Conservation (phyloP, 2,113 vertebrate genomes). For the Crotalus viridis region DNA sequence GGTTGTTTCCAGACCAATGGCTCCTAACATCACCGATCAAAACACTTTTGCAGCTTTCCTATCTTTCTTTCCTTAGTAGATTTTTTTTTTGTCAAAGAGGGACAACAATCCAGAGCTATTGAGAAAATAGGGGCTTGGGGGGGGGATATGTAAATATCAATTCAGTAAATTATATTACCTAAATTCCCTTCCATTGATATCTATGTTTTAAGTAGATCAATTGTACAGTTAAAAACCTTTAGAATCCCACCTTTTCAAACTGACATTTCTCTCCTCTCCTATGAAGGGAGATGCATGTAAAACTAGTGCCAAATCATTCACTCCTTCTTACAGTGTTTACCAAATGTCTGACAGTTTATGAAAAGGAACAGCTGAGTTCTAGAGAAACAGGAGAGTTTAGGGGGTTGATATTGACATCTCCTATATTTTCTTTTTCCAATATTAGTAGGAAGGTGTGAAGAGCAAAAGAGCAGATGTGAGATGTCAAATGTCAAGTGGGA, state of each 20-base stretch:
- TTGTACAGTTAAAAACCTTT: not conserved
- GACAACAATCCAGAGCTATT: not conserved
- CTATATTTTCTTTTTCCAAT: slow-evolving; percentile 29
- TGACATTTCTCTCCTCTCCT: not conserved
- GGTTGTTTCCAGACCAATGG: not conserved
- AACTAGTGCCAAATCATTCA: not conserved
- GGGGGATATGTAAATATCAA: not conserved
- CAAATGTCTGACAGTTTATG: slow-evolving; percentile 47
- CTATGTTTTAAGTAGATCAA: not conserved
- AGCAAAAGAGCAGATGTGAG: slow-evolving; percentile 57
- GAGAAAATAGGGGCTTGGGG: not conserved
- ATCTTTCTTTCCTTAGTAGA: not conserved
- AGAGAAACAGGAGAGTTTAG: not conserved
- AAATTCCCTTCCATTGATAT: not conserved
- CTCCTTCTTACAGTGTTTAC: not conserved
- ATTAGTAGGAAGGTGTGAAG: slow-evolving; percentile 59
- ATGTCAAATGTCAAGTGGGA: slow-evolving; percentile 54
- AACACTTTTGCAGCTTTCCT: not conserved
- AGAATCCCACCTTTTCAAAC: not conserved
- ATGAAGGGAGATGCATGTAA: not conserved
- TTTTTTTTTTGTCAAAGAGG: not conserved
- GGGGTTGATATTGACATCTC: slow-evolving; percentile 14
- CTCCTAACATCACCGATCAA: not conserved
- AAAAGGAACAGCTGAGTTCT: slow-evolving; percentile 56
- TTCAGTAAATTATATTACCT: not conserved